Conservation (phyloP, 2,888 invertebrate species). For the Molanna angustata region DNA sequence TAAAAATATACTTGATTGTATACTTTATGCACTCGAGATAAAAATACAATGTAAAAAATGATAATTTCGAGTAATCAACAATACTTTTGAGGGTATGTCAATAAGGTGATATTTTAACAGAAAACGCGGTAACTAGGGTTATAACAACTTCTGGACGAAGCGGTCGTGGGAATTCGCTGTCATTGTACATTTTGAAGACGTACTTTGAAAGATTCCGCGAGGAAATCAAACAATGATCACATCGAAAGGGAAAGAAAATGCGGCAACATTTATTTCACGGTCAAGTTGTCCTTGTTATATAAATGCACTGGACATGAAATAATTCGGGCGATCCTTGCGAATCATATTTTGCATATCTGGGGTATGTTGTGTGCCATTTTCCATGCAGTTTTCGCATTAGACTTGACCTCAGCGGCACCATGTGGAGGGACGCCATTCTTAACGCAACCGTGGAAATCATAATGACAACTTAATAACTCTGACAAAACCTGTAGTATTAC, state of each 20-base stretch:
- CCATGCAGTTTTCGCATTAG: slow-evolving; percentile 39
- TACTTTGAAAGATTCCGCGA: slow-evolving; percentile 9
- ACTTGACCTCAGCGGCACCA: slow-evolving; percentile 55
- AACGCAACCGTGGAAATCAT: slow-evolving; percentile 63
- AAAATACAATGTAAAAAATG: no score
- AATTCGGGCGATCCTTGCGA: neutral
- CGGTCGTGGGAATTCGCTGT: no score
- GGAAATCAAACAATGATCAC: slow-evolving; percentile 27
- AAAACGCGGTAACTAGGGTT: no score
- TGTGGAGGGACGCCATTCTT: slow-evolving; percentile 75
- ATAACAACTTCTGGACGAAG: no score
- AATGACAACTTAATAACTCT: slow-evolving; percentile 49
- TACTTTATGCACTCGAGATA: no score
- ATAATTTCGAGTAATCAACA: no score
- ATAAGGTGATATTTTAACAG: no score
- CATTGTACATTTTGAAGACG: no score
- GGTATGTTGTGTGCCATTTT: slow-evolving; percentile 14
- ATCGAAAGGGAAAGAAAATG: slow-evolving; percentile 14
- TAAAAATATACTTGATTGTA: no score
- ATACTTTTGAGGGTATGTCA: no score
- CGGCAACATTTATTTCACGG: slow-evolving; percentile 22
- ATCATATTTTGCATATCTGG: neutral
- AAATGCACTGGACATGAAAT: slow-evolving; percentile 2
- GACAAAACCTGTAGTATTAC: slow-evolving; percentile 32
- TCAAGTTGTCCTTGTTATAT: slow-evolving; percentile 20